Evolutionary conservation across 1,140 invertebrate genomes (phyloP).

Genomic region (Thalassaphorura encarpata): DNA sequence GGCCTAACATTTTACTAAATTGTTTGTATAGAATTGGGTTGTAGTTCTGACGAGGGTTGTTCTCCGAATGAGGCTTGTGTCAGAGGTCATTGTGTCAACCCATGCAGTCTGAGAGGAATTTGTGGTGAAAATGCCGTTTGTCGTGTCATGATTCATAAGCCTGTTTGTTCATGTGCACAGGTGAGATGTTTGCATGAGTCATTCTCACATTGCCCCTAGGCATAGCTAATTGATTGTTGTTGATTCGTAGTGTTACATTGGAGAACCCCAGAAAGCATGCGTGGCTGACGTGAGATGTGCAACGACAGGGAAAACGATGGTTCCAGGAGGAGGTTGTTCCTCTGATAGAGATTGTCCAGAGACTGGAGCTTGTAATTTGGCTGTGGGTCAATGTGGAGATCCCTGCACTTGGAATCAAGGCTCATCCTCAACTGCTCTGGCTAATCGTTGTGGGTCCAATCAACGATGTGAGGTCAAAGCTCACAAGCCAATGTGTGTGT

Average conservation of each 20-base stretch:
- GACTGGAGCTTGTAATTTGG: constrained; percentile 56
- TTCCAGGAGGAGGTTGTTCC: constrained; percentile 42
- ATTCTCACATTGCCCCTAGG: too few species aligned
- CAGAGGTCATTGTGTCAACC: constrained; percentile 52
- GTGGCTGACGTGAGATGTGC: constrained; percentile 62
- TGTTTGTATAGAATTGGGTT: too few species aligned
- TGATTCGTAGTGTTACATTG: constrained; percentile 73
- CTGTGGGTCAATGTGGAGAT: constrained; percentile 60
- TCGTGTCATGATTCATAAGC: not conserved
- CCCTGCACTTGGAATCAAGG: constrained; percentile 49
- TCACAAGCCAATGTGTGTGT: constrained; percentile 70
- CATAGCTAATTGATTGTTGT: too few species aligned
- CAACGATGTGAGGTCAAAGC: constrained; percentile 78
- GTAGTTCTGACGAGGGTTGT: constrained; percentile 11
- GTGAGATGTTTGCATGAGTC: too few species aligned
- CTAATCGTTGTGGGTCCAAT: constrained; percentile 58
- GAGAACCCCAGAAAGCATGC: constrained; percentile 64
- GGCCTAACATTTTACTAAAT: too few species aligned
- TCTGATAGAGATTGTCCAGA: constrained; percentile 62
- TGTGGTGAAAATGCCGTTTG: constrained; percentile 65
- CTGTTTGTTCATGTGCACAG: constrained; percentile 64
- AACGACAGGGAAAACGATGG: constrained; percentile 20
- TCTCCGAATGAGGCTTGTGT: constrained; percentile 58
- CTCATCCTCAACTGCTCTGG: constrained; percentile 33
- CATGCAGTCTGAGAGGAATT: constrained; percentile 35